Conservation (phyloP, 1,140 invertebrate genomes). For the Drosophila pallidifrons region DNA sequence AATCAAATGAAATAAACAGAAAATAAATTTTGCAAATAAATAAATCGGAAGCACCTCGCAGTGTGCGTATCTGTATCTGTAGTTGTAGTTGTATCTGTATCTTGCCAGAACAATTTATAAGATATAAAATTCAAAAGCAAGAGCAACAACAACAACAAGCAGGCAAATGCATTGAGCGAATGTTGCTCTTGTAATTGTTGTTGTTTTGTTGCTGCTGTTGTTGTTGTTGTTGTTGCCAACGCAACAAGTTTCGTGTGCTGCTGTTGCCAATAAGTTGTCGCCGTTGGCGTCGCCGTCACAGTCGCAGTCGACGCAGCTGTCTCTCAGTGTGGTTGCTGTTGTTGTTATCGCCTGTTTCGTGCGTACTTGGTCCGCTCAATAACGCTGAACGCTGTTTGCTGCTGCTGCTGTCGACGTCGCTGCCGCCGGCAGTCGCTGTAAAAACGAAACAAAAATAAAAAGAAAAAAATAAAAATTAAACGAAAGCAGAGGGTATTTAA, state of each 20-base stretch:
- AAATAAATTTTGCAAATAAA: slow-evolving; percentile 42
- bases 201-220: slow-evolving; percentile 18
- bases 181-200: slow-evolving; percentile 33
- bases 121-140: slow-evolving; percentile 46
- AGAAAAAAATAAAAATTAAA: slow-evolving; percentile 61
- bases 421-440: slow-evolving; percentile 62
- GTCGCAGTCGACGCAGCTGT: slow-evolving; percentile 44
- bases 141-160: slow-evolving; percentile 31
- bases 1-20: slow-evolving; percentile 20
- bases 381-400: slow-evolving; percentile 54
- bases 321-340: slow-evolving; percentile 53
- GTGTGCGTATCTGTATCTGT: slow-evolving; percentile 9
- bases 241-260: slow-evolving; percentile 36
- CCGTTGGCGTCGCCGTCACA: slow-evolving; percentile 33
- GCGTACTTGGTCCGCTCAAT: slow-evolving; percentile 80
- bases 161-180: slow-evolving; percentile 61
- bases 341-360: slow-evolving; percentile 68
- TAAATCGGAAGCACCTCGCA: slow-evolving; percentile 70
- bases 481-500: slow-evolving; percentile 85
- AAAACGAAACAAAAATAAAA: slow-evolving; percentile 60
- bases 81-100: slow-evolving; percentile 29
- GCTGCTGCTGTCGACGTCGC: slow-evolving; percentile 30
- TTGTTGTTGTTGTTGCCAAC: slow-evolving; percentile 25
- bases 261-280: slow-evolving; percentile 72
- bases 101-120: slow-evolving; percentile 66